Percentiles rank a stretch among this genome's conserved stretches.
phyloP scores from a whole-genome alignment of 2,113 vertebrate genomes.

The Datnioides undecimradiatus region DNA sequence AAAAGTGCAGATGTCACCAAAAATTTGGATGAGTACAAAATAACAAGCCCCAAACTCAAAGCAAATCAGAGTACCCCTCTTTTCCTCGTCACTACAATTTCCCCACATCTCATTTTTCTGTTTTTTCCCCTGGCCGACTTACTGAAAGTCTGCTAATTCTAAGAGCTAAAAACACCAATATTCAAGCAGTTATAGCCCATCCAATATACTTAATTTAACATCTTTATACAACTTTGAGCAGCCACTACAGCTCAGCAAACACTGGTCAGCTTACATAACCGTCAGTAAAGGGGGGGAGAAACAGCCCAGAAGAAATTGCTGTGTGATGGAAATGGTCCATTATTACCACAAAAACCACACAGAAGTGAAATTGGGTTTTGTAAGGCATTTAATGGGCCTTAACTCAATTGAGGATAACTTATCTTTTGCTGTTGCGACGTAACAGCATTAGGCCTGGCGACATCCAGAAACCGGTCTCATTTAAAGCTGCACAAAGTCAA shows the following conservation, averaged over 20 bases:
- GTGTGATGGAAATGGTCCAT: slow-evolving; percentile 25
- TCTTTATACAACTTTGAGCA: slow-evolving; percentile 20
- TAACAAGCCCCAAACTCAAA: slow-evolving; percentile 48
- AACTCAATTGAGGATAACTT: slow-evolving; percentile 33
- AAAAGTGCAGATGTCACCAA: slow-evolving; percentile 53
- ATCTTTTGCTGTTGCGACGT: slow-evolving; percentile 31
- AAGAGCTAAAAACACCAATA: background rate
- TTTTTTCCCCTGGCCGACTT: background rate
- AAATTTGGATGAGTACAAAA: slow-evolving; percentile 61
- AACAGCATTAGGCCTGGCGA: slow-evolving; percentile 26
- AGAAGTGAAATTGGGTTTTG: slow-evolving; percentile 35
- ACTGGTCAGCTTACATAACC: slow-evolving; percentile 17
- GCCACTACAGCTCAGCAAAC: slow-evolving; percentile 21
- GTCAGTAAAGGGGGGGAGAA: slow-evolving; percentile 1
- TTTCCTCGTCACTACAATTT: background rate
- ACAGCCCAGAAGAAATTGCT: background rate
- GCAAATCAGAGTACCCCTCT: slow-evolving; percentile 31
- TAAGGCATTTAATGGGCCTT: slow-evolving; percentile 31
- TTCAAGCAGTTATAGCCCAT: background rate
- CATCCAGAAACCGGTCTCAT: slow-evolving; percentile 16
- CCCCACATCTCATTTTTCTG: slow-evolving; percentile 1
- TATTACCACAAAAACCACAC: slow-evolving; percentile 33
- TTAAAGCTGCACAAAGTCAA: slow-evolving; percentile 17
- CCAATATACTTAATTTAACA: slow-evolving; percentile 13
- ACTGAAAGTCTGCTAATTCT: slow-evolving; percentile 21